Conservation (phyloP, 1,140 invertebrate genomes). For the Halictus rubicundus region DNA sequence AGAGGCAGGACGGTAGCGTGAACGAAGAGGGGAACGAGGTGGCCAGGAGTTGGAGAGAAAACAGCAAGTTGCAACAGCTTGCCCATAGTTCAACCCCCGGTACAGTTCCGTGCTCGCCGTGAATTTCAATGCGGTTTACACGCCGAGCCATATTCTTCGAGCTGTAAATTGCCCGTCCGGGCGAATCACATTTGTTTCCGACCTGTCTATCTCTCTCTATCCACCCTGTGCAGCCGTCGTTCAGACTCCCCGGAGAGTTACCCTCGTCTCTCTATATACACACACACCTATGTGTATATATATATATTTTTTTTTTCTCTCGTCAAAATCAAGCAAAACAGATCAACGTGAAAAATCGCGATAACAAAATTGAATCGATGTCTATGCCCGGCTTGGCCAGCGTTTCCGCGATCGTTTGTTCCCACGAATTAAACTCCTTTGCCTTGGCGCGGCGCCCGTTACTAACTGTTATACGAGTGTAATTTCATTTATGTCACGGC, state of each 20-base stretch:
- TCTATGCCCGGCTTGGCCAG: too few relatives aligned
- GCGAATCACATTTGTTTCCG: constrained; percentile 58
- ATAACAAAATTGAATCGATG: constrained; percentile 2
- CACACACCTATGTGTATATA: too few relatives aligned
- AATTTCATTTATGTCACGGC: constrained; percentile 32
- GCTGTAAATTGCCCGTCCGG: constrained; percentile 59
- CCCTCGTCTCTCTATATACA: too few relatives aligned
- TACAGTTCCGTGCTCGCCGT: constrained; percentile 61
- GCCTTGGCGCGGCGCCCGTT: neutral
- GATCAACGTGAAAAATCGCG: neutral
- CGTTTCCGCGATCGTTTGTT: neutral
- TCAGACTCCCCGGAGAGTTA: neutral
- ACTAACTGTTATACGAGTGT: constrained; percentile 25
- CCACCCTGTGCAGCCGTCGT: neutral
- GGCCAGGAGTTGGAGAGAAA: constrained; percentile 59
- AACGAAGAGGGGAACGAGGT: constrained; percentile 31
- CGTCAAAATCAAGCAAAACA: neutral
- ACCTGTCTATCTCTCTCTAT: constrained; percentile 34
- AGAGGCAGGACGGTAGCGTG: constrained; percentile 26
- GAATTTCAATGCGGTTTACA: constrained; percentile 73
- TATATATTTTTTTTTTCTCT: neutral
- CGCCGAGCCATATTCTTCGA: constrained; percentile 57
- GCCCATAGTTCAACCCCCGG: constrained; percentile 72
- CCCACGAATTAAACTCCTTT: too few relatives aligned
- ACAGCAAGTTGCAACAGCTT: constrained; percentile 74